phyloP scores from a whole-genome alignment of 1,140 invertebrate species.

The Planococcus citri region DNA sequence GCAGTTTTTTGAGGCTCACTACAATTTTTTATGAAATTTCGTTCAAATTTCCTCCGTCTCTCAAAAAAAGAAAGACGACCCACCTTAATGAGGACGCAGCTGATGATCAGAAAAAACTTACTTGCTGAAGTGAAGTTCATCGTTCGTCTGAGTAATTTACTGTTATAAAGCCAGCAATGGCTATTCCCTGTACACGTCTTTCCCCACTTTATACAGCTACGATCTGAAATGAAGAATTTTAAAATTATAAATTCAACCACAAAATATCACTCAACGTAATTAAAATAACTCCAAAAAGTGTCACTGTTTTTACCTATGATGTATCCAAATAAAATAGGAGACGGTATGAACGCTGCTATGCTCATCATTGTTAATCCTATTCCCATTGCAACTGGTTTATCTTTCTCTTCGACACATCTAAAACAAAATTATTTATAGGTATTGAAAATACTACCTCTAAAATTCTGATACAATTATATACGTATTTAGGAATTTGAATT shows the following conservation, averaged over 20 bases:
- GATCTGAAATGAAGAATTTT: slow-evolving; percentile 37
- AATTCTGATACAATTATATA: not conserved
- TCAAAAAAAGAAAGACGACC: too few relatives aligned
- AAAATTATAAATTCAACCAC: not conserved
- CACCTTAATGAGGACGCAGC: too few relatives aligned
- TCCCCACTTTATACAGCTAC: slow-evolving; percentile 56
- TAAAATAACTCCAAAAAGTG: not conserved
- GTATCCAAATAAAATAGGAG: slow-evolving; percentile 57
- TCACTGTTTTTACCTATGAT: slow-evolving; percentile 44
- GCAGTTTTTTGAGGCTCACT: too few relatives aligned
- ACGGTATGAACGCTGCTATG: slow-evolving; percentile 54
- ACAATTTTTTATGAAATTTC: too few relatives aligned
- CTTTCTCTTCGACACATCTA: slow-evolving; percentile 54
- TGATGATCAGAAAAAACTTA: slow-evolving; percentile 32
- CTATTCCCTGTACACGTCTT: slow-evolving; percentile 56
- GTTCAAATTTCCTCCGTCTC: too few relatives aligned
- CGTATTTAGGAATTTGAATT: too few relatives aligned
- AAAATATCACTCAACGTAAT: slow-evolving; percentile 14
- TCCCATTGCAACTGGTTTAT: slow-evolving; percentile 56
- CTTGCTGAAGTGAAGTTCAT: slow-evolving; percentile 52
- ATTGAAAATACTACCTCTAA: slow-evolving; percentile 11
- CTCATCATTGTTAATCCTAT: slow-evolving; percentile 51
- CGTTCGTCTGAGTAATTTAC: slow-evolving; percentile 46
- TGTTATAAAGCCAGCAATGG: slow-evolving; percentile 61
- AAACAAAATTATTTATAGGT: slow-evolving; percentile 27